A percentile compares a stretch with the other conserved stretches of the same genome.
Conservation (phyloP, 2,113 vertebrate species). For the Phyllostomus hastatus region DNA sequence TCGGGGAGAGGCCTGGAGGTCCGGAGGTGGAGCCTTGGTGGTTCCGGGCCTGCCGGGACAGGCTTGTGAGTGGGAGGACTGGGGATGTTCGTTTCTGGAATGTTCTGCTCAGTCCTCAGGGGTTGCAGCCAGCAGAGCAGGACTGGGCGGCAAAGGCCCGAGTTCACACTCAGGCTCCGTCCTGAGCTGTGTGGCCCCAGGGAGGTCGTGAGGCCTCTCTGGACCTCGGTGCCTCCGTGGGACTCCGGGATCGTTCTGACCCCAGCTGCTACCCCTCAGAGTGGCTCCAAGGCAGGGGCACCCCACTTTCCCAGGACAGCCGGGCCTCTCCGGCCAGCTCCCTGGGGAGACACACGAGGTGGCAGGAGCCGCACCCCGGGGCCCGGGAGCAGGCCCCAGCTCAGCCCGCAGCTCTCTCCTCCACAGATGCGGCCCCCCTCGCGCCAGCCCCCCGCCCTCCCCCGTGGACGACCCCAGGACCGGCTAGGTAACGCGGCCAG, state of each 20-base stretch:
- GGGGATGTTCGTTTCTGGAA: too few relatives aligned
- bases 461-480: constrained; percentile 68
- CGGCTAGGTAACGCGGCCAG: constrained; percentile 61
- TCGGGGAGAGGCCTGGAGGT: rapidly evolving
- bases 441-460: constrained; percentile 69
- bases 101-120: neutral
- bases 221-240: neutral
- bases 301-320: neutral
- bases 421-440: constrained; percentile 71
- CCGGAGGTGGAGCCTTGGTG: neutral
- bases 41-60: neutral
- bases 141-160: neutral
- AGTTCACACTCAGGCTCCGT: neutral
- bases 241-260: neutral
- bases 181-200: neutral
- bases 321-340: neutral
- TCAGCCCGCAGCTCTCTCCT: constrained; percentile 72
- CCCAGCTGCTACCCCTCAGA: too few relatives aligned
- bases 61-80: neutral
- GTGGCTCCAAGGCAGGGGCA: neutral
- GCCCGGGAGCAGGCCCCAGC: neutral
- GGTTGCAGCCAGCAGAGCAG: neutral
- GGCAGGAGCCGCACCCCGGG: neutral
- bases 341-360: neutral
- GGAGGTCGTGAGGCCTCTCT: neutral